Conservation (phyloP, 2,113 vertebrate species). For the Perca flavescens region DNA sequence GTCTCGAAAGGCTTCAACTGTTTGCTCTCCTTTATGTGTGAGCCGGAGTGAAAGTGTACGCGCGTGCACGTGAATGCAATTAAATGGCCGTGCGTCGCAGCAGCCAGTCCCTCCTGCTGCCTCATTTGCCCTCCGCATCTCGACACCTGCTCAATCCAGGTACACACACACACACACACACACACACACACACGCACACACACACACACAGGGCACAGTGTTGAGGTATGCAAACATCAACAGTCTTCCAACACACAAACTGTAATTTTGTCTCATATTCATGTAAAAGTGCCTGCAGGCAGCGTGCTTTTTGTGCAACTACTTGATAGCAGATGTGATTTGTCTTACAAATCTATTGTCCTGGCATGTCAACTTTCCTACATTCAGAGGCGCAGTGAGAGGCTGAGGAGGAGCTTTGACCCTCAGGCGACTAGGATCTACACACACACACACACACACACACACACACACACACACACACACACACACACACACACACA, state of each 20-base stretch:
- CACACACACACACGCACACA: background rate
- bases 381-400: too few species aligned
- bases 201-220: background rate
- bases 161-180: background rate
- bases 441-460: too few species aligned
- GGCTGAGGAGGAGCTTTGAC: too few species aligned
- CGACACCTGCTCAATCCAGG: background rate
- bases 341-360: constrained; percentile 15
- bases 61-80: constrained; percentile 14
- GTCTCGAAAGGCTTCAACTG: constrained; percentile 23
- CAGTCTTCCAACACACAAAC: constrained; percentile 28
- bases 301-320: constrained; percentile 13
- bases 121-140: background rate
- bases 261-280: constrained; percentile 56
- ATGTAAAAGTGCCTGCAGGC: constrained; percentile 36
- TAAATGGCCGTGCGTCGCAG: background rate
- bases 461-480: too few species aligned
- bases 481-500: too few species aligned
- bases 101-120: background rate
- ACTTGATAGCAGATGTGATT: background rate
- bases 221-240: constrained; percentile 32
- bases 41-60: background rate
- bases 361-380: constrained; percentile 29
- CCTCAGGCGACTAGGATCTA: too few species aligned
- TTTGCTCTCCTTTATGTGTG: constrained; percentile 57